phyloP scores from a whole-genome alignment of 1,140 invertebrate genomes.

The Coboldia fuscipes region DNA sequence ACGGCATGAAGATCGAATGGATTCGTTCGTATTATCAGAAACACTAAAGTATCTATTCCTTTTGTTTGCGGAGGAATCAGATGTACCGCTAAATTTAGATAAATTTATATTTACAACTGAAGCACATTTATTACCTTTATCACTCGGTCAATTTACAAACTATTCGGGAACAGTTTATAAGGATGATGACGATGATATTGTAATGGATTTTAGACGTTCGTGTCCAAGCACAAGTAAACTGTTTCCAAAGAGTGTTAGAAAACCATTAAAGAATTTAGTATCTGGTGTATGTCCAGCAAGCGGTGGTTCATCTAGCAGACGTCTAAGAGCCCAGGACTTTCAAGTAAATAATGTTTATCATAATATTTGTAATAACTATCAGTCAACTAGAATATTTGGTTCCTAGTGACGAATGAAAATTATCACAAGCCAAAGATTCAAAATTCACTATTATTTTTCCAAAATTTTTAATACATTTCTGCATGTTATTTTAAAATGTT shows the following conservation, averaged over 20 bases:
- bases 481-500: too few relatives aligned
- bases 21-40: conserved; percentile 92
- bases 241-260: conserved; percentile 53
- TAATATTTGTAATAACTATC: too few relatives aligned
- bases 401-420: too few relatives aligned
- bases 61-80: conserved; percentile 73
- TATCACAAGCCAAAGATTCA: too few relatives aligned
- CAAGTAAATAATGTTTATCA: too few relatives aligned
- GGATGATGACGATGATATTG: conserved; percentile 28
- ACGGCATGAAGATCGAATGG: conserved; percentile 87
- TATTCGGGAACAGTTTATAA: background rate
- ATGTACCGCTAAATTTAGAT: conserved; percentile 78
- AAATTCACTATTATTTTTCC: too few relatives aligned
- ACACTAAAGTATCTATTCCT: conserved; percentile 96
- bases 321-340: conserved; percentile 50
- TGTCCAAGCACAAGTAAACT: conserved; percentile 71
- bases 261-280: conserved; percentile 67
- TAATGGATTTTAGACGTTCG: conserved; percentile 45
- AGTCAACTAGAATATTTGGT: too few relatives aligned
- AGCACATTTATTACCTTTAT: conserved; percentile 83
- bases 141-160: conserved; percentile 33
- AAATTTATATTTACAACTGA: conserved; percentile 96
- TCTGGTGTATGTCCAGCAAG: conserved; percentile 60
- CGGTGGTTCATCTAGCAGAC: conserved; percentile 28
- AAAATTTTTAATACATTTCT: too few relatives aligned